phyloP scores from a whole-genome alignment of 2,888 invertebrate species.

The Pycnomerus fuliginosus region DNA sequence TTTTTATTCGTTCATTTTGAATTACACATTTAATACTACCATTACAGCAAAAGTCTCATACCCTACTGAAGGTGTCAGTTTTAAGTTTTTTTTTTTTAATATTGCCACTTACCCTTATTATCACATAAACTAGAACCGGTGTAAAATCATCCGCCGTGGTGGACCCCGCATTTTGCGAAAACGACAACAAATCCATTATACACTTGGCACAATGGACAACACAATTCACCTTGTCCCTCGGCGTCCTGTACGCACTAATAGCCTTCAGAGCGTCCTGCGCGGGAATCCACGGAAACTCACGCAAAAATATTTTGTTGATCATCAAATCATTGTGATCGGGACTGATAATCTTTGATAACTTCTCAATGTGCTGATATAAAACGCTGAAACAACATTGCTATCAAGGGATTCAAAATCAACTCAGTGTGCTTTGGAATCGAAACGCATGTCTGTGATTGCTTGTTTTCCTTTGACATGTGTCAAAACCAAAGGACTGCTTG shows the following conservation, averaged over 20 bases:
- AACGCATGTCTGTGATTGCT: too few species aligned
- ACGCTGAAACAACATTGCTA: slow-evolving; percentile 63
- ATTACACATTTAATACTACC: too few species aligned
- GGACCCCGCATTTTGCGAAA: slow-evolving; percentile 74
- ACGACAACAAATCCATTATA: slow-evolving; percentile 89
- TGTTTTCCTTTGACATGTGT: too few species aligned
- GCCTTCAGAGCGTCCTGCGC: slow-evolving; percentile 88
- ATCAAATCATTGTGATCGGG: slow-evolving; percentile 79
- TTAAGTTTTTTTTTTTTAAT: not conserved
- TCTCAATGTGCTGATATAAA: slow-evolving; percentile 84
- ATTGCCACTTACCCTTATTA: slow-evolving; percentile 73
- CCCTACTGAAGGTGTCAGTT: too few species aligned
- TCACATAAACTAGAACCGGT: slow-evolving; percentile 93
- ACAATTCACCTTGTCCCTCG: slow-evolving; percentile 78
- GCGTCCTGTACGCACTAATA: slow-evolving; percentile 88
- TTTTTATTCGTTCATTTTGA: too few species aligned
- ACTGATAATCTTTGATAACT: slow-evolving; percentile 71
- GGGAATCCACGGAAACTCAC: slow-evolving; percentile 94
- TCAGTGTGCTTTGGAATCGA: too few species aligned
- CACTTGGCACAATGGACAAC: slow-evolving; percentile 86
- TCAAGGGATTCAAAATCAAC: too few species aligned
- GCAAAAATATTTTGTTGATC: slow-evolving; percentile 79
- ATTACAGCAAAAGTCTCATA: too few species aligned
- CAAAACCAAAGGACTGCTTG: too few species aligned
- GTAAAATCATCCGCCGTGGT: slow-evolving; percentile 95